Evolutionary conservation across 2,888 invertebrate species (phyloP).

Genomic region (Lordiphosa andalusiaca): DNA sequence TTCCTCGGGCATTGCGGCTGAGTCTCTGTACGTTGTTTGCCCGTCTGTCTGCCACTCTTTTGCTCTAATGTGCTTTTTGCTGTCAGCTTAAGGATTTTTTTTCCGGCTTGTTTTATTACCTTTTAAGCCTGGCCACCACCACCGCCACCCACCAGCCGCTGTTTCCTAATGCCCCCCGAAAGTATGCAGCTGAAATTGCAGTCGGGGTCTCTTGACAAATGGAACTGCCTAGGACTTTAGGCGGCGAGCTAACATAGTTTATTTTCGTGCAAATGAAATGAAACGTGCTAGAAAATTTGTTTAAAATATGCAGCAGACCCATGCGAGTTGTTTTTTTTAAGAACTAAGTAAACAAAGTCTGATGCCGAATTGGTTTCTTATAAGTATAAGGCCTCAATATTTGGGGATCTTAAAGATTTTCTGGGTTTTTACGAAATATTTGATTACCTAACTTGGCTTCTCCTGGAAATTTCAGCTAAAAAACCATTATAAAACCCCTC

Average conservation of each 20-base stretch:
- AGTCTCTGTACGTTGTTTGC: constrained; percentile 5
- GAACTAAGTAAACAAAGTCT: too few relatives aligned
- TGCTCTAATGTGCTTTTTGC: constrained; percentile 69
- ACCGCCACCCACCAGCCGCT: neutral
- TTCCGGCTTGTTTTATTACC: constrained; percentile 74
- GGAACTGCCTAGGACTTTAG: constrained; percentile 29
- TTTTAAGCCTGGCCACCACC: constrained; percentile 63
- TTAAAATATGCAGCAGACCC: too few relatives aligned
- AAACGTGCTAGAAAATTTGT: neutral
- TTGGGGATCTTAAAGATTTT: too few relatives aligned
- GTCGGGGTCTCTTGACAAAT: constrained; percentile 31
- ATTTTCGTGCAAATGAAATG: constrained; percentile 12
- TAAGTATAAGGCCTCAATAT: too few relatives aligned
- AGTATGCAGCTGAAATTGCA: constrained; percentile 45
- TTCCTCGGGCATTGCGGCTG: constrained; percentile 11
- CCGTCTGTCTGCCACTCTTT: neutral
- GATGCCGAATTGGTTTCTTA: too few relatives aligned
- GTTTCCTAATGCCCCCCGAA: neutral
- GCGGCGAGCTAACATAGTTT: constrained; percentile 24
- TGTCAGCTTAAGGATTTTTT: constrained; percentile 68
- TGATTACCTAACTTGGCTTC: too few relatives aligned
- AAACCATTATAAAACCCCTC: too few relatives aligned
- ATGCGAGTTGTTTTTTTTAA: too few relatives aligned
- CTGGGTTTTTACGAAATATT: too few relatives aligned
- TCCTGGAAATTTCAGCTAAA: too few relatives aligned